These are phyloP conservation scores for Harpagoxenus sublaevis DNA, from an alignment of 2,888 invertebrate genomes.

Conservation along the genomic window DNA sequence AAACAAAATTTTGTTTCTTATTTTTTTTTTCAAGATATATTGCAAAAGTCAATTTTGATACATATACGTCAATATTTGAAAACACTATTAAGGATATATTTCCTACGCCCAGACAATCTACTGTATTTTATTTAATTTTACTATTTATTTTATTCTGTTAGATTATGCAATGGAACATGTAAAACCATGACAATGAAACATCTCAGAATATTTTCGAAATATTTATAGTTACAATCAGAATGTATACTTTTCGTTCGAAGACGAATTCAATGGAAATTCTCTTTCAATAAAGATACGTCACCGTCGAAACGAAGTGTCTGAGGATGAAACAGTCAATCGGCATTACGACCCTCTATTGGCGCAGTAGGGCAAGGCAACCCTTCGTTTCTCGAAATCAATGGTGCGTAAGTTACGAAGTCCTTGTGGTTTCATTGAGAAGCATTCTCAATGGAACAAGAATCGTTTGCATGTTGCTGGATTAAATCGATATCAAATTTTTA, in stretches of 20 bases:
- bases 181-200: background rate
- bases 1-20: conserved; percentile 34
- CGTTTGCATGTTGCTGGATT: background rate
- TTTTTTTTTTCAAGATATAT: background rate
- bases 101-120: background rate
- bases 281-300: conserved; percentile 64
- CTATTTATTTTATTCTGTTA: background rate
- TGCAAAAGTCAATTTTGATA: conserved; percentile 12
- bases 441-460: conserved; percentile 25
- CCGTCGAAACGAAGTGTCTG: conserved; percentile 60
- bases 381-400: conserved; percentile 77
- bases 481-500: background rate
- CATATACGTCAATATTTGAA: background rate
- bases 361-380: conserved; percentile 70
- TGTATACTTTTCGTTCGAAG: background rate
- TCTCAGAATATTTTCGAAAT: background rate
- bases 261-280: conserved; percentile 60
- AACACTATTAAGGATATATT: background rate
- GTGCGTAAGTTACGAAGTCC: conserved; percentile 64
- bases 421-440: conserved; percentile 63
- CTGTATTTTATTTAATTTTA: background rate
- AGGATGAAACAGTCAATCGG: conserved; percentile 70
- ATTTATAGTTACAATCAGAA: background rate
- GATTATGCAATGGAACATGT: background rate
- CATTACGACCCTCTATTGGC: conserved; percentile 70